Evolutionary conservation across 1,140 invertebrate species (phyloP), one percentile per base, ranked within the genome.

Genomic region (Drosophila arizonae): DNA sequence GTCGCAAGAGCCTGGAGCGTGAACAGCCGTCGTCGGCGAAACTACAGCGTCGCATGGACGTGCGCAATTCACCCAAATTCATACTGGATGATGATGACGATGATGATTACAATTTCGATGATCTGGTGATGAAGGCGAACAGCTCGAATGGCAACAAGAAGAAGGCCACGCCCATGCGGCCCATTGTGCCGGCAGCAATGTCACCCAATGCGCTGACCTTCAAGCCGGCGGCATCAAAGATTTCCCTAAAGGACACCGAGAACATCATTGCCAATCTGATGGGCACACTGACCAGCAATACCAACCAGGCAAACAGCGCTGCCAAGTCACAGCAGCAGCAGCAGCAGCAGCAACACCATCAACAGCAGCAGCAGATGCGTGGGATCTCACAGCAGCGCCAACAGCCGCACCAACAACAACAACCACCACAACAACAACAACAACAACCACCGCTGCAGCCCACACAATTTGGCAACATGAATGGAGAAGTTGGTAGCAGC

Each of bases 101-200:
- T 64, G 94, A 95, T 72, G 95, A 95, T 90, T 95, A 95, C 76
- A 93, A 93, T 8, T 95, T 94, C 70, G 95, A 95, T 64, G 95
- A 95, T 77, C 93, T 95, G 51, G 94, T 95, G 55, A 94, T 79
- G 76, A 87, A 87, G 69, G 84, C 82, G 1, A 94, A 87, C 94
- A 76, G 88, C 4, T 61, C 77, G 15, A 85, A 89, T 73, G 74
- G 74, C 33, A 70, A 62, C 36, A 63, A 69, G 6, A 30, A 69
- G 6, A 30, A 15, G 43, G 1, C 43, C 5, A 9, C 43, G 0
- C 9, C 43, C 15, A 4, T 46, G n/a, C 15, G 58, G 8, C 36
- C 71, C 4, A 56, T 77, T 15, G 24, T 79, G 30, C 67, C 80
- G 0, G 57, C 76, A 3, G 50, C 72, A 15, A 77, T 90, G 1